phyloP scores from a whole-genome alignment of 2,113 vertebrate species.

The Oophaga pumilio region DNA sequence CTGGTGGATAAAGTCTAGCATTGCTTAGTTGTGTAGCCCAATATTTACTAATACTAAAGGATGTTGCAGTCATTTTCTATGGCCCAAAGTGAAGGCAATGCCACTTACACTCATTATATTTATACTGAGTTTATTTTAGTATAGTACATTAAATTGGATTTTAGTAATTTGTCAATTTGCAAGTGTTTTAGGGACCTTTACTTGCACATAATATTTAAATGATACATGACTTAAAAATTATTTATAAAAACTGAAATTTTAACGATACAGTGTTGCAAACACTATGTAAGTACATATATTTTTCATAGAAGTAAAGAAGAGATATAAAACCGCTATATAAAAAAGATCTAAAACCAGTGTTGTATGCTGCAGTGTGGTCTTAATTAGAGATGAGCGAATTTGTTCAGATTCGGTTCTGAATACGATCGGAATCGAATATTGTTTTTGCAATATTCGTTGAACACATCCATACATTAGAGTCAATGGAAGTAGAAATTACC shows the following conservation, averaged over 20 bases:
- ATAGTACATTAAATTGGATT: slow-evolving; percentile 11
- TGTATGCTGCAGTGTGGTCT: background rate
- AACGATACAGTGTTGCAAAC: background rate
- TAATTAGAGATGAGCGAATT: too few species aligned
- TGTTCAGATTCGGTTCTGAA: too few species aligned
- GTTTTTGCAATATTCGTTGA: too few species aligned
- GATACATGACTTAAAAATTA: background rate
- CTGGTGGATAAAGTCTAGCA: background rate
- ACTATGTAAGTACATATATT: background rate
- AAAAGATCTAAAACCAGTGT: background rate
- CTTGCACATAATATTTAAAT: background rate
- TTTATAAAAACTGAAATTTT: background rate
- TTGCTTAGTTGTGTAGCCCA: background rate
- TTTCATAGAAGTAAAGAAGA: background rate
- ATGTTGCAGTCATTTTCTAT: background rate
- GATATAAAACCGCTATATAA: too few species aligned
- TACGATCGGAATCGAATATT: too few species aligned
- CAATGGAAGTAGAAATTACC: too few species aligned
- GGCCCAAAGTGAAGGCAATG: background rate
- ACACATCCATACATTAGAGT: too few species aligned
- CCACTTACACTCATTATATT: slow-evolving; percentile 2
- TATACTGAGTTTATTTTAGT: background rate
- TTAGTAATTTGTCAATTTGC: background rate
- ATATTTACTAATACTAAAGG: background rate
- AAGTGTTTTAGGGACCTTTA: background rate